Evolutionary conservation across 2,888 invertebrate genomes (phyloP).

Genomic region (Ischnus inquisitorius): DNA sequence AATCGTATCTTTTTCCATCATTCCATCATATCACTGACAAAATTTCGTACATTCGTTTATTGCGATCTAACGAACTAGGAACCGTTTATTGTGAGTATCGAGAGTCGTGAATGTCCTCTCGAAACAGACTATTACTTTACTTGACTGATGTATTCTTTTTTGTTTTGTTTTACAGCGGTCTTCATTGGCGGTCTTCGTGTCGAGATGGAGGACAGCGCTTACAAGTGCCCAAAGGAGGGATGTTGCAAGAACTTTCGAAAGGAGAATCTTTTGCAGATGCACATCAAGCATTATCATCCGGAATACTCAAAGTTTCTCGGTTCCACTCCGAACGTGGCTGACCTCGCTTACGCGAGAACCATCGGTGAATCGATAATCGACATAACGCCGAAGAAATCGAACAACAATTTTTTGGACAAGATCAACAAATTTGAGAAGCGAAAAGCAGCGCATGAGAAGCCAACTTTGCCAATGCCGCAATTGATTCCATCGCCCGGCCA

Average conservation of each 20-base stretch:
- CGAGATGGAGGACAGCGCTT: slow-evolving; percentile 89
- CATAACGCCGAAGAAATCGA: slow-evolving; percentile 81
- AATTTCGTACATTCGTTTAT: slow-evolving; percentile 45
- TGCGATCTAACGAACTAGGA: slow-evolving; percentile 71
- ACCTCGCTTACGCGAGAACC: slow-evolving; percentile 93
- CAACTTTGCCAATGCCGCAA: slow-evolving; percentile 50
- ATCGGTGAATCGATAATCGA: slow-evolving; percentile 88
- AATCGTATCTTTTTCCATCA: slow-evolving; percentile 2
- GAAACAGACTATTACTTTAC: background rate
- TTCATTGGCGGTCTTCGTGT: slow-evolving; percentile 85
- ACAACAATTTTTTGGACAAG: slow-evolving; percentile 84
- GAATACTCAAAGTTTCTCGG: slow-evolving; percentile 92
- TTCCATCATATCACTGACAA: slow-evolving; percentile 60
- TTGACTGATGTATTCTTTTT: slow-evolving; percentile 13
- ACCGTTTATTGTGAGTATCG: slow-evolving; percentile 79
- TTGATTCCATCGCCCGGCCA: slow-evolving; percentile 56
- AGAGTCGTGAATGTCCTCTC: background rate
- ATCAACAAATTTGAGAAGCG: slow-evolving; percentile 83
- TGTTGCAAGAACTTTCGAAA: slow-evolving; percentile 96
- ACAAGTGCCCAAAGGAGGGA: slow-evolving; percentile 92
- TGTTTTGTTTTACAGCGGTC: slow-evolving; percentile 86
- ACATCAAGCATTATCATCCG: slow-evolving; percentile 97
- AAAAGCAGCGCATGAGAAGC: slow-evolving; percentile 73
- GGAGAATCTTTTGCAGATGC: slow-evolving; percentile 96
- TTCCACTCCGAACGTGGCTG: slow-evolving; percentile 94